These are phyloP conservation scores for Erithacus rubecula DNA, from an alignment of 2,797 vertebrate genomes.

Conservation along the genomic window DNA sequence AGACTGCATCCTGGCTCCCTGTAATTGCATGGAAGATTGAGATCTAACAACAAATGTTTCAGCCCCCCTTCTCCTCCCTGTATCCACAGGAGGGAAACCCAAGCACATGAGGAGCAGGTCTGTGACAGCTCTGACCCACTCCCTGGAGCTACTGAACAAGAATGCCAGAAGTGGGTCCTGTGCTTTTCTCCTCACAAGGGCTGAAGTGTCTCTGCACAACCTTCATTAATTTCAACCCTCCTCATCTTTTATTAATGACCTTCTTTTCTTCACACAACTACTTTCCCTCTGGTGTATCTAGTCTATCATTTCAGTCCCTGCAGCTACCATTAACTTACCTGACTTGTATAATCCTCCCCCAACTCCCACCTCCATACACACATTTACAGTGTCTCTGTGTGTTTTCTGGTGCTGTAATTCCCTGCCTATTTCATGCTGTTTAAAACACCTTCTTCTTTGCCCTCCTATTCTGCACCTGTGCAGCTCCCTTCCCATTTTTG, in stretches of 20 bases:
- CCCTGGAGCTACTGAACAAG: background rate
- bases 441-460: background rate
- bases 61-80: background rate
- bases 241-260: slow-evolving; percentile 9
- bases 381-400: background rate
- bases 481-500: background rate
- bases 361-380: fast-evolving
- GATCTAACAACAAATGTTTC: background rate
- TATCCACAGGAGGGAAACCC: background rate
- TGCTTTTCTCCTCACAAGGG: background rate
- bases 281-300: background rate
- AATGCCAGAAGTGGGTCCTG: background rate
- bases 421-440: background rate
- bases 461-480: background rate
- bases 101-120: background rate
- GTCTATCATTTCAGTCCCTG: background rate
- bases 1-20: background rate
- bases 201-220: background rate
- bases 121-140: background rate
- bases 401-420: background rate
- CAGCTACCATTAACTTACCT: background rate
- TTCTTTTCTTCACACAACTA: background rate
- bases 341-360: background rate
- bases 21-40: background rate
- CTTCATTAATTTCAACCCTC: background rate